Conservation (phyloP, 2,797 vertebrate genomes). For the Hippocampus kuda region DNA sequence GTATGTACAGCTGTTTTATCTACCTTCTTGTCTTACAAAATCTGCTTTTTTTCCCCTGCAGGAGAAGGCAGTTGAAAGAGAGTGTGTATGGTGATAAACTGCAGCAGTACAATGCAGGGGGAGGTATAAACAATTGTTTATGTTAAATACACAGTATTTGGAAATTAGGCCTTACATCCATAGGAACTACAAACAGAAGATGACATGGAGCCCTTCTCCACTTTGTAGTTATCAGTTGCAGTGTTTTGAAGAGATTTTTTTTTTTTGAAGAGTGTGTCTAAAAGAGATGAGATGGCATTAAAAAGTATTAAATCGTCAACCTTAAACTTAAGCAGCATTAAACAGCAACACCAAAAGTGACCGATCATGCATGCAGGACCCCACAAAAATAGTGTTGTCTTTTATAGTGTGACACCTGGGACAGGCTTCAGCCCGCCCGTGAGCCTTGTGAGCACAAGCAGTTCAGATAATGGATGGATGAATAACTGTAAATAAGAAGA, state of each 20-base stretch:
- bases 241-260: neutral
- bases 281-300: neutral
- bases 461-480: too few relatives aligned
- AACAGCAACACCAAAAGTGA: neutral
- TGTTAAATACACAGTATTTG: neutral
- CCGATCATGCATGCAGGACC: neutral
- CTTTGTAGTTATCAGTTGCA: neutral
- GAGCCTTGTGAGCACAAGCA: too few relatives aligned
- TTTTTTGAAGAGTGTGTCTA: neutral
- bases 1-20: slow-evolving; percentile 12
- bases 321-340: neutral
- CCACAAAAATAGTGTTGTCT: neutral
- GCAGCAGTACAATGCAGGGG: slow-evolving; percentile 86
- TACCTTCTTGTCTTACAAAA: slow-evolving; percentile 13
- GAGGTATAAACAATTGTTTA: slow-evolving; percentile 62
- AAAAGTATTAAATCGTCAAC: neutral
- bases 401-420: neutral
- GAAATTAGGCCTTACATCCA: neutral
- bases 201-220: neutral
- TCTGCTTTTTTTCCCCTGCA: slow-evolving; percentile 33
- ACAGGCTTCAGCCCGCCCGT: too few relatives aligned
- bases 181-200: neutral
- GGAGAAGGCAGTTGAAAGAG: slow-evolving; percentile 84
- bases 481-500: too few relatives aligned
- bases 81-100: slow-evolving; percentile 86